Base-by-base conservation (phyloP, 2,888 invertebrate species). In the Megalurothrips usitatus region DNA sequence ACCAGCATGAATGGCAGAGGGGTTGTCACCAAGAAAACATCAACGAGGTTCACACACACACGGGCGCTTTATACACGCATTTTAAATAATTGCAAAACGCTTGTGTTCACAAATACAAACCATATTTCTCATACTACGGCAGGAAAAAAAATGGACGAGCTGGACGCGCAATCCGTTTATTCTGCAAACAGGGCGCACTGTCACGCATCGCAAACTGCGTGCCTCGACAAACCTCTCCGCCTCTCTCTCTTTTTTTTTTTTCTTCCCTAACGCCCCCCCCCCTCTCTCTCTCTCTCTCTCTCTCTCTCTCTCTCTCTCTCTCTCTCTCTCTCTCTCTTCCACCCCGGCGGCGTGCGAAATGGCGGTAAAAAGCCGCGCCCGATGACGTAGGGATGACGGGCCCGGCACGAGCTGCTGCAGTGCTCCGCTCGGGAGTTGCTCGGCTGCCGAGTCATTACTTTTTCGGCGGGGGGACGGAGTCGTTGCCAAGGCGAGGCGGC, bases 231-330 rank as follows among this genome's bases (percentile, higher is more conserved):
- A 43, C 34, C 12, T 75, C 68, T 68, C 68, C 23, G 6, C 3
- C 4, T 23, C 23, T 68, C 68, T 68, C 10, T 52, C 14, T 9
- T 6, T 43, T 43, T 43, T 4, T 6, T 43, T 43, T 43, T 43
- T 43, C 34, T 43, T 43, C 58, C 17, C 11, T 14, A 17, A 10
- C 68, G n/a, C 68, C 23, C 68, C 0, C 68, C 9, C 68, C 23
- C 8, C 68, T 68, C 68, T n/a, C 68, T 68, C 68, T n/a, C 68
- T 68, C 68, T 68, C 68, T n/a, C 68, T 68, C 68, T 68, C 68
- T 68, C 68, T 68, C 68, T 68, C 68, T 68, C 68, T 68, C 68
- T 68, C 68, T 68, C 68, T 68, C 68, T n/a, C 68, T 0, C 23
- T n/a, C n/a, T 68, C 68, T 68, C 68, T 68, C 68, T n/a, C 68